Base-by-base conservation (phyloP, 2,113 vertebrate species). In the Paradoxurus hermaphroditus region DNA sequence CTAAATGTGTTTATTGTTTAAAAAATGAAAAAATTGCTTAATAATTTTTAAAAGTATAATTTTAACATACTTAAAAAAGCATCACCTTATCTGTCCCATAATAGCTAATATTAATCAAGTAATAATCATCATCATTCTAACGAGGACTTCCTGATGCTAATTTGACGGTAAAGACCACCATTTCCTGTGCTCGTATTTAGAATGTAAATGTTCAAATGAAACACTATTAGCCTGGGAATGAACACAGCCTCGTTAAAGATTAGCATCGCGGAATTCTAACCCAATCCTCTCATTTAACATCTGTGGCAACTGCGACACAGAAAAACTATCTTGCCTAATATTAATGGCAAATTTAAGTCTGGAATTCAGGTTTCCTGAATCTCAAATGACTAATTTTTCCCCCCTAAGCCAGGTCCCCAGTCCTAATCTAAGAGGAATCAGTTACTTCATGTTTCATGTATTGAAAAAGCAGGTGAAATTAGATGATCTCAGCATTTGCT, bases 231-330 rank as follows among this genome's bases (percentile, higher is more conserved):
- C 59, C 67, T 91, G 91, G 77, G 97, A 98, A 98, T 97, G 96
- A 98, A 95, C 96, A 86, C n/a, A 97, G 88, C 51, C 62, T 93
- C 82, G 3, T 78, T 97, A 96, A 91, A 27, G 90, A 95, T 84
- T 88, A 94, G 25, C 68, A 94, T 96, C 63, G 23, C 72, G 63
- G 84, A 95, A 96, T 93, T 91, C 78, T 91, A 94, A 95, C 44
- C 14, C 83, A 94, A 83, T 94, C 46, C 41, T 85, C 73, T 85
- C 73, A 81, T 97, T 95, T 96, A 96, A 90, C 51, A 92, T 91
- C 70, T 93, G 83, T 87, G 90, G 62, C 78, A 93, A 96, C 10
- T 49, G 34, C 77, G 49, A 96, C 75, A 87, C 11, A 97, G 79
- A 90, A 97, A 92, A 96, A 67, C 79, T 92, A 53, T 84, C 63